Base-by-base conservation (phyloP, 2,113 vertebrate genomes). In the Malurus elegans region DNA sequence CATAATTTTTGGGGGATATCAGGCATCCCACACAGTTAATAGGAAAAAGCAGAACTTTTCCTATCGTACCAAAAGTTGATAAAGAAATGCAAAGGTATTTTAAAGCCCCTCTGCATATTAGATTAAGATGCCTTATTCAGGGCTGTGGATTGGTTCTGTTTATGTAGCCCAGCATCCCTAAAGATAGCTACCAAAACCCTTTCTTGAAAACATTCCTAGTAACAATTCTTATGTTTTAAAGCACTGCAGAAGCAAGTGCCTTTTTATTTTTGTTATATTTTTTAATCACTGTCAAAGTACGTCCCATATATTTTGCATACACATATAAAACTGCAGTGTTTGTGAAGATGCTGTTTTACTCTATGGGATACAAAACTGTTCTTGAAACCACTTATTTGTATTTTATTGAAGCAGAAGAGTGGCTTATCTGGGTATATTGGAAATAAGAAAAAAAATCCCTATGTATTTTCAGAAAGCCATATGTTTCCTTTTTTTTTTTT, bases 401-500 rank as follows among this genome's bases (percentile, higher is more conserved):
- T 51, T 86, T 13, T 47, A 45, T 47, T 10, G 31, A 90, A 86
- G 60, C 79, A 76, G 42, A 79, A 73, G 21, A 53, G 19, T 56
- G 20, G 32, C 17, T 93, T 83, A 26, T 80, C 64, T 31, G 31
- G 17, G 36, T 64, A 44, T n/a, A 44, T 2, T 23, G n/a, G 21
- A 62, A 93, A 61, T 48, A 2, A 47, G 79, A 76, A 67, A 86
- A 32, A 42, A 36, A 34, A 7, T 54, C 36, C 56, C 16, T 26
- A 8, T 53, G 25, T 90, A 86, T 93, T 90, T 93, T 93, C 67
- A 73, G 79, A 64, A 90, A 69, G 57, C 58, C 70, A 45, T 93
- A 40, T 79, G 71, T 36, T 88, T 92, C 62, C 75, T 57, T 5
- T 47, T 82, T 50, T 23, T 4, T 20, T 26, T 44, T 40, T 50